Conservation (phyloP, 2,888 invertebrate genomes). For the Philereme vetulata region DNA sequence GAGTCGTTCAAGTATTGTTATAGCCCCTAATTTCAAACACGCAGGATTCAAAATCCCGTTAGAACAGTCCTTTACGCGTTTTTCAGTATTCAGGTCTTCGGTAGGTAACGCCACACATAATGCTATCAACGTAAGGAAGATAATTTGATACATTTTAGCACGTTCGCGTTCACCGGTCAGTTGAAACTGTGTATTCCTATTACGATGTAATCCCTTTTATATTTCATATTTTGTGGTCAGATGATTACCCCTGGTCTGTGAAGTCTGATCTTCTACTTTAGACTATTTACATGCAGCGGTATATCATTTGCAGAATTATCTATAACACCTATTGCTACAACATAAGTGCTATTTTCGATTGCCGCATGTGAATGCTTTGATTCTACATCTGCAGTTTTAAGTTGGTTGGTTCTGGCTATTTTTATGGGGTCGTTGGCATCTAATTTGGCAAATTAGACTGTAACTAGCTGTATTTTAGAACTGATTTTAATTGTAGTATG, state of each 20-base stretch:
- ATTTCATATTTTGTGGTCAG: constrained; percentile 64
- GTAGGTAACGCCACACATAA: constrained; percentile 53
- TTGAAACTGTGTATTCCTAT: constrained; percentile 51
- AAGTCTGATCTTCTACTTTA: constrained; percentile 50
- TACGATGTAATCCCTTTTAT: constrained; percentile 62
- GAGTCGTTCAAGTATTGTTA: constrained; percentile 70
- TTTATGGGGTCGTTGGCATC: constrained; percentile 55
- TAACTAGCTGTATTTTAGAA: constrained; percentile 21
- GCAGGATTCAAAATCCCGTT: constrained; percentile 72
- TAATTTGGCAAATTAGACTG: constrained; percentile 30
- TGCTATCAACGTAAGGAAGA: constrained; percentile 39
- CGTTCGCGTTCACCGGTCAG: constrained; percentile 48
- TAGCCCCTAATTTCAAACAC: constrained; percentile 75
- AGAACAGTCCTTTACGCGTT: constrained; percentile 65
- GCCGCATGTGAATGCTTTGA: constrained; percentile 17
- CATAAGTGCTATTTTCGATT: constrained; percentile 40
- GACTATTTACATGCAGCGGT: constrained; percentile 34
- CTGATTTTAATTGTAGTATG: constrained; percentile 28
- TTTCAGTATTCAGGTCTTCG: constrained; percentile 42
- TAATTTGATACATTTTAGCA: constrained; percentile 56
- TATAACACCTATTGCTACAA: constrained; percentile 13
- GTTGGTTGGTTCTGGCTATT: constrained; percentile 45
- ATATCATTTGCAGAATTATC: constrained; percentile 3
- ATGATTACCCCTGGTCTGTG: constrained; percentile 59
- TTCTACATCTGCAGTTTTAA: constrained; percentile 34